Evolutionary conservation across 2,113 vertebrate genomes (phyloP).

Genomic region (Oncorhynchus mykiss): DNA sequence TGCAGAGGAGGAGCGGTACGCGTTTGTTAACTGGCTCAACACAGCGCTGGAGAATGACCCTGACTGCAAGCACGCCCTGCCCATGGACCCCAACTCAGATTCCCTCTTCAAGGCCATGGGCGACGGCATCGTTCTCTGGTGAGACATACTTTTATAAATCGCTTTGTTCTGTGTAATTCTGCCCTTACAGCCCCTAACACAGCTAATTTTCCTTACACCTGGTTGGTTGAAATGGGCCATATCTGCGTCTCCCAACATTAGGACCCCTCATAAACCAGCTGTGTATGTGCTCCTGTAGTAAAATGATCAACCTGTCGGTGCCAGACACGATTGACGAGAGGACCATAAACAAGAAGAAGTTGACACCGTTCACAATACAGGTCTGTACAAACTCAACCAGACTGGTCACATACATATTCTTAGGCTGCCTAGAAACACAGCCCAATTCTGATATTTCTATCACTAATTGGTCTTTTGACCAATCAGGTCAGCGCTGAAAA

Average conservation of each 20-base stretch:
- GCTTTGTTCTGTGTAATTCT: conserved; percentile 5
- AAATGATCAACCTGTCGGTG: conserved; percentile 97
- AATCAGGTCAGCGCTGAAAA: too few species aligned
- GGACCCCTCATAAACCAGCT: not conserved
- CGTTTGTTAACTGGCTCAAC: conserved; percentile 99
- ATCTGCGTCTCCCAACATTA: too few species aligned
- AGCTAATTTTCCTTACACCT: too few species aligned
- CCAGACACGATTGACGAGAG: conserved; percentile 97
- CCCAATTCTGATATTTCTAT: too few species aligned
- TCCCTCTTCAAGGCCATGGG: conserved; percentile 88
- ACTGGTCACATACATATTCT: too few species aligned
- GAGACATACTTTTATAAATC: conserved; percentile 49
- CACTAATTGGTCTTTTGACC: too few species aligned
- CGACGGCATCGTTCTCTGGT: conserved; percentile 95
- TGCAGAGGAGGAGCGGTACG: conserved; percentile 95
- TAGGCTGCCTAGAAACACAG: too few species aligned
- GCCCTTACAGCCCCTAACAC: too few species aligned
- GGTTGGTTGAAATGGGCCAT: not conserved
- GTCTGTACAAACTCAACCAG: conserved; percentile 52
- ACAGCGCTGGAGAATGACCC: conserved; percentile 91
- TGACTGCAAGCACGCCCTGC: conserved; percentile 87
- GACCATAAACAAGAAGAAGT: conserved; percentile 96
- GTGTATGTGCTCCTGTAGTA: conserved; percentile 72
- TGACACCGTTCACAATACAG: conserved; percentile 93
- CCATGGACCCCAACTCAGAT: conserved; percentile 91